These are phyloP conservation scores for Sinonovacula constricta DNA, from an alignment of 1,140 invertebrate species.

Conservation along the genomic window DNA sequence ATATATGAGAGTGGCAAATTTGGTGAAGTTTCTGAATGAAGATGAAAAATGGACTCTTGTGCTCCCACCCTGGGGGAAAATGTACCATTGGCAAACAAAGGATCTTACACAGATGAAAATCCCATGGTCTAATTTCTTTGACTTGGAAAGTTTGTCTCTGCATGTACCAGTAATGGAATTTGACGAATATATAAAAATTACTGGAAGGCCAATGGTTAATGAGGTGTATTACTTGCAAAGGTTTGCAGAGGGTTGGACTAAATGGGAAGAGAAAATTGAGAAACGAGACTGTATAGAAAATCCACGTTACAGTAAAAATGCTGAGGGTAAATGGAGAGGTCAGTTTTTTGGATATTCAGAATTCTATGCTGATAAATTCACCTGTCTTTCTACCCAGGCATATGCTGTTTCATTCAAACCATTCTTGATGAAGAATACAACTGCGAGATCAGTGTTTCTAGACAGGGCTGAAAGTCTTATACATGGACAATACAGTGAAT, in stretches of 20 bases:
- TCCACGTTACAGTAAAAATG: conserved; percentile 59
- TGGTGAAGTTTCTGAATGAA: conserved; percentile 84
- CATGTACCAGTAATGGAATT: conserved; percentile 94
- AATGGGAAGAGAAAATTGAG: conserved; percentile 89
- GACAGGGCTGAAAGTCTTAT: conserved; percentile 56
- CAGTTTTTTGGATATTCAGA: conserved; percentile 83
- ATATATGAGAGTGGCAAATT: conserved; percentile 93
- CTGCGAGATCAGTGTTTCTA: conserved; percentile 52
- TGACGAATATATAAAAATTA: conserved; percentile 85
- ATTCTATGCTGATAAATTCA: conserved; percentile 83
- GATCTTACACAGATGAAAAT: conserved; percentile 80
- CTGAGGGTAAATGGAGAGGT: conserved; percentile 76
- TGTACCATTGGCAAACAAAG: conserved; percentile 93
- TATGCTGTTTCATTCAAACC: conserved; percentile 71
- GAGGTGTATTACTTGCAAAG: conserved; percentile 90
- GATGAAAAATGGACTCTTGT: conserved; percentile 81
- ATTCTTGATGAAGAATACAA: conserved; percentile 72
- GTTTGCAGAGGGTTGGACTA: conserved; percentile 90
- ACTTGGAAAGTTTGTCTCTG: conserved; percentile 87
- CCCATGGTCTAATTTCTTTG: conserved; percentile 93
- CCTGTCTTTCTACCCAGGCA: conserved; percentile 89
- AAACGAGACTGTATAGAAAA: conserved; percentile 75
- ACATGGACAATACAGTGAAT: conserved; percentile 68
- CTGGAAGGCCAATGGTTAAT: conserved; percentile 82
- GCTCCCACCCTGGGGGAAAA: conserved; percentile 92